Evolutionary conservation across 2,888 invertebrate genomes (phyloP).

Genomic region (Sabatieria punctata): DNA sequence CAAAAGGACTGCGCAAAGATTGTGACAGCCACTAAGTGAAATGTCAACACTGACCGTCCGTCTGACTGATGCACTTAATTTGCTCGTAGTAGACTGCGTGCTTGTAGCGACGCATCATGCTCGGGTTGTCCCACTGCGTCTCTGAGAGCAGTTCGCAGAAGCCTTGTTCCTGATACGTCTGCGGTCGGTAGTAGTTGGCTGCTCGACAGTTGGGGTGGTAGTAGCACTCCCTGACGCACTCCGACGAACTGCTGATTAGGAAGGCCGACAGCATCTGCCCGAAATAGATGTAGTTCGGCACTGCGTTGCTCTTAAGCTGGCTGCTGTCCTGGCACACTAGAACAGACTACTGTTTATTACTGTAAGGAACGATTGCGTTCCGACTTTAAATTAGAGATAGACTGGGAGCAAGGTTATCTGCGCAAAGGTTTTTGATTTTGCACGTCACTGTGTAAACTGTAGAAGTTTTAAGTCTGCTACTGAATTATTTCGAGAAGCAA

Average conservation of each 20-base stretch:
- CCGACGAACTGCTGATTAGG: conserved; percentile 17
- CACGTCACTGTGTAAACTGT: too few relatives aligned
- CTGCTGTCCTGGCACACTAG: not conserved
- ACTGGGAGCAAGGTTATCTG: too few relatives aligned
- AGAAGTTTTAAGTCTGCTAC: too few relatives aligned
- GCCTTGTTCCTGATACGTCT: conserved; percentile 21
- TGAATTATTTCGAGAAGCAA: too few relatives aligned
- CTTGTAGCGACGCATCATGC: conserved; percentile 26
- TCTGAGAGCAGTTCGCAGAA: conserved; percentile 27
- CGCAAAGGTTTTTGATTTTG: too few relatives aligned
- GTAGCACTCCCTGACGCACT: conserved; percentile 22
- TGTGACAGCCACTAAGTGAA: too few relatives aligned
- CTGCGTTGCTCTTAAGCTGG: conserved; percentile 23
- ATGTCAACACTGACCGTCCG: not conserved
- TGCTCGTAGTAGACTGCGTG: conserved; percentile 28
- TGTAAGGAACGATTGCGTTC: too few relatives aligned
- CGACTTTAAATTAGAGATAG: too few relatives aligned
- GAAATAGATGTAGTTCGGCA: conserved; percentile 28
- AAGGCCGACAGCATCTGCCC: conserved; percentile 25
- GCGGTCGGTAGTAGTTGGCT: conserved; percentile 27
- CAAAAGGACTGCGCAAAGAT: not conserved
- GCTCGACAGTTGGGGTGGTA: conserved; percentile 23
- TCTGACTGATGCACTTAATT: conserved; percentile 16
- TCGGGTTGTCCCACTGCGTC: conserved; percentile 27
- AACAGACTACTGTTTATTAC: not conserved